These are phyloP conservation scores for Conomelus anceps DNA, from an alignment of 2,888 invertebrate species.

Conservation along the genomic window DNA sequence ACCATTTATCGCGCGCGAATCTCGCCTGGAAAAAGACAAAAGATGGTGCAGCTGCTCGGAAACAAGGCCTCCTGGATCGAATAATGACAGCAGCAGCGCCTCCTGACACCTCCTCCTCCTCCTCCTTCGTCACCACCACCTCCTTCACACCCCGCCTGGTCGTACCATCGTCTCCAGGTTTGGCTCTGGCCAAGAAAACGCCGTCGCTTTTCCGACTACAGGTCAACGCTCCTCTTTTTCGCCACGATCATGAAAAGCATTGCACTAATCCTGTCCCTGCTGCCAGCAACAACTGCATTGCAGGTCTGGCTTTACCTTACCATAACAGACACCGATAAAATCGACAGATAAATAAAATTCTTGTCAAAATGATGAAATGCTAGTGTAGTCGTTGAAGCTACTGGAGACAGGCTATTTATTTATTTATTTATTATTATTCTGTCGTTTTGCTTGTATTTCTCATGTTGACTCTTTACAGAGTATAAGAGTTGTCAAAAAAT, in stretches of 20 bases:
- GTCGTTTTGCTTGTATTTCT: too few species aligned
- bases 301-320: too few species aligned
- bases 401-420: too few species aligned
- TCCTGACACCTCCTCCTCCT: too few species aligned
- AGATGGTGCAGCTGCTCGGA: background rate
- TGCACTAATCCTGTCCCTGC: background rate
- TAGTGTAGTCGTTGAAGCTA: too few species aligned
- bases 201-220: background rate
- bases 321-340: background rate
- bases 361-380: background rate
- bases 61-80: background rate
- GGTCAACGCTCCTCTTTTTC: background rate
- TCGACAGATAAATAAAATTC: background rate
- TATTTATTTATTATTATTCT: too few species aligned
- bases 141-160: too few species aligned
- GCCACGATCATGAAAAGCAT: background rate
- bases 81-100: background rate
- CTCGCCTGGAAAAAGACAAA: background rate
- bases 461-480: too few species aligned
- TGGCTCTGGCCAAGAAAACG: background rate
- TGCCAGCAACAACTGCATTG: background rate
- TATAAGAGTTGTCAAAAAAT: too few species aligned
- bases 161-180: too few species aligned
- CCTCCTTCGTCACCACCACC: too few species aligned
- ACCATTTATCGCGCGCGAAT: background rate